Percentiles rank a stretch among this genome's conserved stretches.
These are phyloP conservation scores for Maccullochella peelii DNA, from an alignment of 2,113 vertebrate genomes.

Conservation along the genomic window DNA sequence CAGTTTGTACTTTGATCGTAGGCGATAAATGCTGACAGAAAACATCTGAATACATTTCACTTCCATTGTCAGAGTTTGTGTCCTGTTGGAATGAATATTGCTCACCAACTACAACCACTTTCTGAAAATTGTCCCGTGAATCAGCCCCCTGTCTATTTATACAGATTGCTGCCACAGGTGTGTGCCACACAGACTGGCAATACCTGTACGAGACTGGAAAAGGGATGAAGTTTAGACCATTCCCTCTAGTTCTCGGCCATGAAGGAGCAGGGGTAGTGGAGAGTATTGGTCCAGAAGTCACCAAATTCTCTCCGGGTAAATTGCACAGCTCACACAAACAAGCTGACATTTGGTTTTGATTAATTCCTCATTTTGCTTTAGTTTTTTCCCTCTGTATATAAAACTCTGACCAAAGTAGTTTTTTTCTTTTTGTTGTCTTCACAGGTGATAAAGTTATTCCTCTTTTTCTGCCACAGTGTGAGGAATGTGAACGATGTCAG, in stretches of 20 bases:
- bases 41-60: not conserved
- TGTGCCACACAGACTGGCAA: slow-evolving; percentile 70
- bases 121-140: not conserved
- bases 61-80: not conserved
- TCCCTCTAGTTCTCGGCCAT: slow-evolving; percentile 66
- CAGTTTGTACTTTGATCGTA: not conserved
- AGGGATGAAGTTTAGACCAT: slow-evolving; percentile 25
- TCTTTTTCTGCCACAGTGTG: slow-evolving; percentile 85
- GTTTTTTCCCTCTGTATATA: not conserved
- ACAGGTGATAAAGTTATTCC: slow-evolving; percentile 89
- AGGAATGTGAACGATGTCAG: slow-evolving; percentile 80
- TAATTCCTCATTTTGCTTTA: not conserved
- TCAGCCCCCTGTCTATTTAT: accelerated
- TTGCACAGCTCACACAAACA: not conserved
- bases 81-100: not conserved
- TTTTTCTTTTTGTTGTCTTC: slow-evolving; percentile 16
- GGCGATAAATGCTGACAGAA: not conserved
- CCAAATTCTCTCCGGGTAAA: slow-evolving; percentile 56
- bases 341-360: not conserved
- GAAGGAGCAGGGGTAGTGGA: slow-evolving; percentile 71
- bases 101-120: accelerated
- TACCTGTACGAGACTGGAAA: slow-evolving; percentile 71
- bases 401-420: not conserved
- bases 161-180: slow-evolving; percentile 56
- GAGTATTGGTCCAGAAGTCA: slow-evolving; percentile 66